Evolutionary conservation across 2,113 vertebrate species (phyloP).

Genomic region (Pseudorectes ferrugineus): DNA sequence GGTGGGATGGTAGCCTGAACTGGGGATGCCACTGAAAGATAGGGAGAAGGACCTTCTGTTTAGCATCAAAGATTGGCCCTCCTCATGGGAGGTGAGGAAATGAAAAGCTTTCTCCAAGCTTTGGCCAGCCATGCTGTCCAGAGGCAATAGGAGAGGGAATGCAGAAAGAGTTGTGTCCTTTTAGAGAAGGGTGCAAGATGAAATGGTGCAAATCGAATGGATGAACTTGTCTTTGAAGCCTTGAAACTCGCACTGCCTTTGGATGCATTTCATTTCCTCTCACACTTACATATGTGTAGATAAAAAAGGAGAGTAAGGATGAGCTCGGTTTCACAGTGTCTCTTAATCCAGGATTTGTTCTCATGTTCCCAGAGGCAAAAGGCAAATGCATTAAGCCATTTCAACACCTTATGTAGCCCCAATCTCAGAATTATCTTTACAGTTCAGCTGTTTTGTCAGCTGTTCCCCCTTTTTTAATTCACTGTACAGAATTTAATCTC

Average conservation of each 20-base stretch:
- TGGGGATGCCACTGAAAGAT: neutral
- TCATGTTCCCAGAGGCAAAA: slow-evolving; percentile 31
- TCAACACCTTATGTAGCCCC: neutral
- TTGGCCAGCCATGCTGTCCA: accelerated
- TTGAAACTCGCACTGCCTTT: neutral
- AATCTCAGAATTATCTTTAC: slow-evolving; percentile 46
- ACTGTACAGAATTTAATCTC: slow-evolving; percentile 8
- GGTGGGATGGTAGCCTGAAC: neutral
- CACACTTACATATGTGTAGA: accelerated
- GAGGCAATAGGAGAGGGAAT: neutral
- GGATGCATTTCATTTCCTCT: neutral
- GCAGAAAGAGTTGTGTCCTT: neutral
- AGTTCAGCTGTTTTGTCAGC: slow-evolving; percentile 36
- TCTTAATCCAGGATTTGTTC: slow-evolving; percentile 46
- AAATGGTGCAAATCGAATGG: neutral
- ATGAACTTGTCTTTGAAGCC: neutral
- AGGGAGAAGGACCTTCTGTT: neutral
- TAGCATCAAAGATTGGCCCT: neutral
- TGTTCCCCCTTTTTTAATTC: slow-evolving; percentile 21
- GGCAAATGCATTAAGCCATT: slow-evolving; percentile 17
- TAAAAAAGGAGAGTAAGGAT: neutral
- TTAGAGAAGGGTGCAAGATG: neutral
- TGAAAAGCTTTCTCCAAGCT: neutral
- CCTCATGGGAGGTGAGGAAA: neutral
- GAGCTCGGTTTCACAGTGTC: neutral